Evolutionary conservation across 2,113 vertebrate genomes (phyloP).

Genomic region (Vidua chalybeata): DNA sequence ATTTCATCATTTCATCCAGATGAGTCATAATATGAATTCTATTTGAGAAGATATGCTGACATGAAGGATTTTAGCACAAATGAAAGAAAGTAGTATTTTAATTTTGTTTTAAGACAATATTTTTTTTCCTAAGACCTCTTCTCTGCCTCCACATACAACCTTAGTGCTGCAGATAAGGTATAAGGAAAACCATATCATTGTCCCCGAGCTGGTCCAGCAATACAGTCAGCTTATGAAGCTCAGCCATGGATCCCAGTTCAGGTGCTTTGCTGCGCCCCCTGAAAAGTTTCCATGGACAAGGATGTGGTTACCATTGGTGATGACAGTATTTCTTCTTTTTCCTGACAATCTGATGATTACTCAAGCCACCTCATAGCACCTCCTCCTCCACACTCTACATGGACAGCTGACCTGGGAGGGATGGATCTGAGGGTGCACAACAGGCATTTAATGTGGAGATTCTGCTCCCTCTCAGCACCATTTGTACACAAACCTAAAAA

Average conservation of each 20-base stretch:
- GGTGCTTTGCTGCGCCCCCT: background rate
- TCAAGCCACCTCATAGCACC: background rate
- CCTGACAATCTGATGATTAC: background rate
- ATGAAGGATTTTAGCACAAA: background rate
- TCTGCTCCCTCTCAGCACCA: background rate
- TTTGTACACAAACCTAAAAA: background rate
- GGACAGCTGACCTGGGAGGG: background rate
- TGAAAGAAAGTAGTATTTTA: background rate
- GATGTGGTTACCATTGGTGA: background rate
- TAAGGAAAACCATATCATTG: background rate
- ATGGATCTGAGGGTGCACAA: background rate
- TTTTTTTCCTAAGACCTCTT: background rate
- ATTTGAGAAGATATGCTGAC: background rate
- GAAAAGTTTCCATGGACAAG: background rate
- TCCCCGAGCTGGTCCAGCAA: background rate
- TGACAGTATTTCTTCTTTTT: background rate
- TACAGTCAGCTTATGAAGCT: background rate
- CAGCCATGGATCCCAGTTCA: background rate
- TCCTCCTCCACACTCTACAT: background rate
- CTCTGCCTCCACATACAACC: background rate
- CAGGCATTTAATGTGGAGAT: background rate
- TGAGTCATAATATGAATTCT: background rate
- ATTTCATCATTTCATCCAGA: background rate
- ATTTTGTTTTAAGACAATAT: background rate
- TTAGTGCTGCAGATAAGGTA: background rate